A percentile compares a stretch with the other conserved stretches of the same genome.
Conservation (phyloP, 2,113 vertebrate genomes). For the Plecotus auritus region DNA sequence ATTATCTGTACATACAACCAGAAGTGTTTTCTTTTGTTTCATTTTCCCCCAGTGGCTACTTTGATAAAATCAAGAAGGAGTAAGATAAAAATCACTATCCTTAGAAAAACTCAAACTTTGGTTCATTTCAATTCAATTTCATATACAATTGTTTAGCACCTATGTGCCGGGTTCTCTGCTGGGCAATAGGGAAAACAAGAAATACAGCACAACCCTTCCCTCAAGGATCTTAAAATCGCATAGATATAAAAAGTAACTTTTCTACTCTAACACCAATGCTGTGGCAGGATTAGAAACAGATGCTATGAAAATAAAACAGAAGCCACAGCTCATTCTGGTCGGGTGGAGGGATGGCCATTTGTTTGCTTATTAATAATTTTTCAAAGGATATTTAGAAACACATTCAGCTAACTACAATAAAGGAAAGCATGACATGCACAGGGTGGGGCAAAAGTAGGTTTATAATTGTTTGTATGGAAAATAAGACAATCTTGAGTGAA, state of each 20-base stretch:
- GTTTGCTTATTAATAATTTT: conserved; percentile 7
- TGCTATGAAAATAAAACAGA: background rate
- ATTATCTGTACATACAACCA: background rate
- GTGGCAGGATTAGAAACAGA: background rate
- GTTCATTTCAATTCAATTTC: background rate
- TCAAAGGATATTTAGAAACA: background rate
- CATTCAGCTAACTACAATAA: background rate
- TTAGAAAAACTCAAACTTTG: background rate
- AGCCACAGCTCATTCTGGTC: background rate
- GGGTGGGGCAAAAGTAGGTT: background rate
- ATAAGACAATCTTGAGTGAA: too few species aligned
- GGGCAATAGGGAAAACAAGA: background rate
- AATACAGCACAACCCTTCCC: background rate
- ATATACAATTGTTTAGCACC: background rate
- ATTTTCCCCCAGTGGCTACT: background rate
- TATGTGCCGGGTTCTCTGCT: background rate
- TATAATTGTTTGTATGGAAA: background rate
- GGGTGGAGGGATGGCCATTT: background rate
- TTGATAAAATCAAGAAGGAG: background rate
- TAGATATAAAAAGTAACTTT: background rate
- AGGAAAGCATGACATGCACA: background rate
- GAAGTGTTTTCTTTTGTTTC: background rate
- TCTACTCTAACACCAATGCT: background rate
- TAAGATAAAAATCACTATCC: background rate
- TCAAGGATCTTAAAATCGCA: background rate